Percentiles rank a stretch among this genome's conserved stretches.
phyloP scores from a whole-genome alignment of 1,140 invertebrate species.

The Heterodera schachtii region DNA sequence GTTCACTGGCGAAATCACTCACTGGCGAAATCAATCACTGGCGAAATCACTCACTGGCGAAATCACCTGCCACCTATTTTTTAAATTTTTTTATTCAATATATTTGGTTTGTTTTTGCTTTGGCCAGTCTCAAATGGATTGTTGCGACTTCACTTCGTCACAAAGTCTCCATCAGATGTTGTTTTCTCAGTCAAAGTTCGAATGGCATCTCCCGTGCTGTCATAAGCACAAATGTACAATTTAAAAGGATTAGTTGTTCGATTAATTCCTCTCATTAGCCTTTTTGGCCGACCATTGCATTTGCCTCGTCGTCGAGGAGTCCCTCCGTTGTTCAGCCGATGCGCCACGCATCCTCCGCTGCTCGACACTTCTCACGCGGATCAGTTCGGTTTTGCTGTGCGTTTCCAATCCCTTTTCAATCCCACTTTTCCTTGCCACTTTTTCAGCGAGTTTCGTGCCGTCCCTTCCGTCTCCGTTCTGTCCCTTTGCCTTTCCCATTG shows the following conservation, averaged over 20 bases:
- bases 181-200: background rate
- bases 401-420: background rate
- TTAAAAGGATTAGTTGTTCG: too few species aligned
- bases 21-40: too few species aligned
- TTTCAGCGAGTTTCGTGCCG: slow-evolving; percentile 15
- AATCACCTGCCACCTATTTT: too few species aligned
- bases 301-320: background rate
- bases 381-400: slow-evolving; percentile 4
- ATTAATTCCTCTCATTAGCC: slow-evolving; percentile 5
- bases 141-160: background rate
- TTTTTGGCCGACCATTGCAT: slow-evolving; percentile 21
- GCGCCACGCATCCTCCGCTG: slow-evolving; percentile 10
- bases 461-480: background rate
- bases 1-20: too few species aligned
- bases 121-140: background rate
- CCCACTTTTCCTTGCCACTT: background rate
- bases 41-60: too few species aligned
- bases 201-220: slow-evolving; percentile 21
- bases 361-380: slow-evolving; percentile 2
- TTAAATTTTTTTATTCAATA: too few species aligned
- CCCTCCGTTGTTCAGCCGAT: background rate
- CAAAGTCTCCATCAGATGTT: background rate
- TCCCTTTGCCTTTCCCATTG: background rate
- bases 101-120: too few species aligned
- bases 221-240: background rate